Base-by-base conservation (phyloP, 1,140 invertebrate genomes). In the Zeugodacus cucurbitae region DNA sequence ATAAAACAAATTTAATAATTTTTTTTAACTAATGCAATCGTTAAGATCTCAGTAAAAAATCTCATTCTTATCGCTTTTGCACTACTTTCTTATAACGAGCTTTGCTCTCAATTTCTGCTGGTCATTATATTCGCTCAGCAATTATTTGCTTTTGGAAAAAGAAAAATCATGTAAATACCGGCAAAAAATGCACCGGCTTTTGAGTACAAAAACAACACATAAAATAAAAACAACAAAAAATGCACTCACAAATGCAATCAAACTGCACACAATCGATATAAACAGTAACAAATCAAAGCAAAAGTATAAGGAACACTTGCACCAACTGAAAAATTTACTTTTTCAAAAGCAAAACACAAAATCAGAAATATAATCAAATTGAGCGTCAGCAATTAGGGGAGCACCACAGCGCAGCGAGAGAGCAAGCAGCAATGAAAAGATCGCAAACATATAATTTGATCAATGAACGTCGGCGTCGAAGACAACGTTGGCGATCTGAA, bases 131-230 rank as follows among this genome's bases (percentile, higher is more conserved):
- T 48, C 4, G 17, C 48, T 54, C 48, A 4, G 5, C 0, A 54
- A 1, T 17, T 3, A 10, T 20, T 54, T 54, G 48, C 17, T 54
- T 54, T 54, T 54, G 48, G 20, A 54, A 54, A 20, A 54, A 20
- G 20, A 54, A 54, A 54, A 20, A 17, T 37, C 17, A 34, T 37
- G 0, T 14, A 37, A 37, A 48, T 82, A 54, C 74, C 41, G 74
- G 74, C 74, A 3, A 54, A 74, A 82, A 48, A 11, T 82, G 44
- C 74, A 82, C 74, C 74, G 74, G 74, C 74, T 82, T 74, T 67
- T n/a, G 11, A 82, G 6, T 82, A 82, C 41, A 82, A 48, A 82
- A 44, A 48, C 41, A 48, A 0, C 8, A 82, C 11, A n/a, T n/a
- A n/a, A n/a, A n/a, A n/a, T 4, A n/a, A 29, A 3, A 48, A 14